These are phyloP conservation scores for Ethmia dodecea DNA, from an alignment of 2,888 invertebrate genomes.

Conservation along the genomic window DNA sequence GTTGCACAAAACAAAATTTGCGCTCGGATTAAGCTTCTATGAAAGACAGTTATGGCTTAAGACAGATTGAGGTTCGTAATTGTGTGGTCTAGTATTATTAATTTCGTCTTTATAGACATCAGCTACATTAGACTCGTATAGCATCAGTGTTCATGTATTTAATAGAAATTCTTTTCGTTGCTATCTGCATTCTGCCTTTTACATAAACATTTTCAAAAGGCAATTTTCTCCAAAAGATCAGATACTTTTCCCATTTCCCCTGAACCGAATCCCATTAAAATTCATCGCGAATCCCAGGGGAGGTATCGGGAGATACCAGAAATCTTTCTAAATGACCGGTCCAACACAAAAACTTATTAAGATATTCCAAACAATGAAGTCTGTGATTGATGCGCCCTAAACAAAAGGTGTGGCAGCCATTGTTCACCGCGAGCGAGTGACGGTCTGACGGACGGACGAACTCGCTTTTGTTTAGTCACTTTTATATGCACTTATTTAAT, in stretches of 20 bases:
- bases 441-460: conserved; percentile 30
- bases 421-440: conserved; percentile 47
- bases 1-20: conserved; percentile 38
- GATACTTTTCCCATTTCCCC: conserved; percentile 33
- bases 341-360: conserved; percentile 72
- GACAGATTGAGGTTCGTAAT: conserved; percentile 14
- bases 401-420: conserved; percentile 58
- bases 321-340: conserved; percentile 73
- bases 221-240: too few species aligned
- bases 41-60: conserved; percentile 21
- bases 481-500: conserved; percentile 63
- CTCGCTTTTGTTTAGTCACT: conserved; percentile 36
- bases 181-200: too few species aligned
- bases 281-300: conserved; percentile 36
- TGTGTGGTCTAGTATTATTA: conserved; percentile 10
- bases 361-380: conserved; percentile 66
- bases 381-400: conserved; percentile 65
- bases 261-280: conserved; percentile 42
- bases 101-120: too few species aligned
- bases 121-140: too few species aligned
- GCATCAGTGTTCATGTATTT: too few species aligned
- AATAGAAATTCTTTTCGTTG: too few species aligned
- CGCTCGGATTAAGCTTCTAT: conserved; percentile 41
- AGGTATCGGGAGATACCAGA: conserved; percentile 42
- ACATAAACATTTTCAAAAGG: too few species aligned